phyloP scores from a whole-genome alignment of 2,797 vertebrate genomes.

The Brotula barbata region DNA sequence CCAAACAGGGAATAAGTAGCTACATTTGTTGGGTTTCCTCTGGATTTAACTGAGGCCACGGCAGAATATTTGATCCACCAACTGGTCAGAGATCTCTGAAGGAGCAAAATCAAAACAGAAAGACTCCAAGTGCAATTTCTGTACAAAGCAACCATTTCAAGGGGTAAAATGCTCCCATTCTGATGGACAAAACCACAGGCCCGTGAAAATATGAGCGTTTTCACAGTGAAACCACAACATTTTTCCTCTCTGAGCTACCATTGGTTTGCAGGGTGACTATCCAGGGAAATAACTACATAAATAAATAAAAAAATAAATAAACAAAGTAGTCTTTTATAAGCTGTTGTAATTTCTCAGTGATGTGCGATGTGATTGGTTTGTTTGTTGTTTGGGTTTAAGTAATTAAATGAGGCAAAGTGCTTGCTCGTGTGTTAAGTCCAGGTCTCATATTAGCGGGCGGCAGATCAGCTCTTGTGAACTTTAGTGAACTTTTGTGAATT shows the following conservation, averaged over 20 bases:
- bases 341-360: not conserved
- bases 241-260: not conserved
- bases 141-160: too few relatives aligned
- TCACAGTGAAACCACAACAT: not conserved
- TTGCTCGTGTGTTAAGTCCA: not conserved
- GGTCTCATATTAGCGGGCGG: slow-evolving; percentile 36
- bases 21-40: too few relatives aligned
- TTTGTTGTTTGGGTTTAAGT: slow-evolving; percentile 36
- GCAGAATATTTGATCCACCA: too few relatives aligned
- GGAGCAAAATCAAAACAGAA: too few relatives aligned
- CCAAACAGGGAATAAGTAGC: too few relatives aligned
- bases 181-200: not conserved
- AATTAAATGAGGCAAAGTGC: slow-evolving; percentile 11
- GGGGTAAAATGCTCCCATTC: not conserved
- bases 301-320: slow-evolving; percentile 13
- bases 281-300: slow-evolving; percentile 47
- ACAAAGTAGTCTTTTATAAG: slow-evolving; percentile 17
- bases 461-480: slow-evolving; percentile 21
- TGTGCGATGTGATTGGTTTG: slow-evolving; percentile 28
- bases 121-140: too few relatives aligned
- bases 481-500: too few relatives aligned
- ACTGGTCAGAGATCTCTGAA: too few relatives aligned
- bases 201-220: not conserved
- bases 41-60: too few relatives aligned
- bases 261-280: not conserved